Evolutionary conservation across 2,888 invertebrate species (phyloP).

Genomic region (Slavum lentiscoides): DNA sequence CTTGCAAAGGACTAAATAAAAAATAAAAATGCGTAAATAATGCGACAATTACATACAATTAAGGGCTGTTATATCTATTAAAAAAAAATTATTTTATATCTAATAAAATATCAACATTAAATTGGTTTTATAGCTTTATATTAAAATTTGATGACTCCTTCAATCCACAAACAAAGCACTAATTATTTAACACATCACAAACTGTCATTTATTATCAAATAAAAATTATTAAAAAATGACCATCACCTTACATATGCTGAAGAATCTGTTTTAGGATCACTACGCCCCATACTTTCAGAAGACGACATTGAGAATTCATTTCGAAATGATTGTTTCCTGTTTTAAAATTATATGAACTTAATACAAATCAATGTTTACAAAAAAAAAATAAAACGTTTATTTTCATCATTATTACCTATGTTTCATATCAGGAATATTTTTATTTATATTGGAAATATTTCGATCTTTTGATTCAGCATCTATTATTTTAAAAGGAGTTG

Average conservation of each 20-base stretch:
- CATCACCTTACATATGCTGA: conserved; percentile 6
- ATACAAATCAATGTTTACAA: neutral
- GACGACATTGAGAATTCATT: neutral
- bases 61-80: too few relatives aligned
- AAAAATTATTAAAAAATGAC: neutral
- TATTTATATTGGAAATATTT: neutral
- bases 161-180: too few relatives aligned
- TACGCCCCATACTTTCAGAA: conserved; percentile 3
- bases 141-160: too few relatives aligned
- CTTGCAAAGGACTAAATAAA: conserved; percentile 13
- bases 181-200: too few relatives aligned
- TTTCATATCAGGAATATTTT: neutral
- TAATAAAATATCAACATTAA: too few relatives aligned
- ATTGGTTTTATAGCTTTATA: too few relatives aligned
- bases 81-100: too few relatives aligned
- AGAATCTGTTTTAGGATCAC: neutral
- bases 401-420: conserved; percentile 14
- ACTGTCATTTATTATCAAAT: neutral
- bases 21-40: neutral
- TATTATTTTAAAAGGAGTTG: conserved; percentile 33
- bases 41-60: too few relatives aligned
- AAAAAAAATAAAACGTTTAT: neutral
- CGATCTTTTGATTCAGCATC: neutral
- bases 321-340: conserved; percentile 26
- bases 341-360: neutral